A percentile compares a stretch with the other conserved stretches of the same genome.
These are phyloP conservation scores for Pontoporia blainvillei DNA, from an alignment of 2,113 vertebrate genomes.

Conservation along the genomic window DNA sequence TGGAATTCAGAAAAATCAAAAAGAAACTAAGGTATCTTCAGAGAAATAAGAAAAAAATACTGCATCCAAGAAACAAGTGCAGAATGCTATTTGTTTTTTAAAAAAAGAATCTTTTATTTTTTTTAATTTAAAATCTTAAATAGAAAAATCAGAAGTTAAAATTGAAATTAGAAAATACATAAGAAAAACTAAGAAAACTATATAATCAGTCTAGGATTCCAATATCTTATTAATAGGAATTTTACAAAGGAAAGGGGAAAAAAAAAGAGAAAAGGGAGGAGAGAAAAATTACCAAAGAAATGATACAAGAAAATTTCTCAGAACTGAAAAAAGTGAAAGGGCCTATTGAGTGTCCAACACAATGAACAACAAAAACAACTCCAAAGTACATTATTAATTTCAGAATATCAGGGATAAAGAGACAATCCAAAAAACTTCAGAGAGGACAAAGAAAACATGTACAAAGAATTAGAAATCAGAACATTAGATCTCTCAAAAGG, in stretches of 20 bases:
- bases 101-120: background rate
- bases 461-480: background rate
- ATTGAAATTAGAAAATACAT: background rate
- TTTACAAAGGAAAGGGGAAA: background rate
- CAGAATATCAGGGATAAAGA: background rate
- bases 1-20: background rate
- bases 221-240: background rate
- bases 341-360: background rate
- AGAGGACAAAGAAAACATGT: background rate
- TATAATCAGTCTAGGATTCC: background rate
- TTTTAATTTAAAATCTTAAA: background rate
- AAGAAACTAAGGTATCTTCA: background rate
- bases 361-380: background rate
- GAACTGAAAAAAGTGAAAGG: background rate
- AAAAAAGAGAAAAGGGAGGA: background rate
- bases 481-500: background rate
- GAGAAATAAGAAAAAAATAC: background rate
- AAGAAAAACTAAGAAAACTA: background rate
- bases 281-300: slow-evolving; percentile 20
- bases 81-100: background rate
- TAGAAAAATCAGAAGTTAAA: background rate
- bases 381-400: background rate
- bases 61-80: background rate
- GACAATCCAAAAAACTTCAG: background rate
- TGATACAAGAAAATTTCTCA: background rate